Percentiles rank a stretch among this genome's conserved stretches.
Conservation (phyloP, 2,888 invertebrate species). For the Cosmia pyralina region DNA sequence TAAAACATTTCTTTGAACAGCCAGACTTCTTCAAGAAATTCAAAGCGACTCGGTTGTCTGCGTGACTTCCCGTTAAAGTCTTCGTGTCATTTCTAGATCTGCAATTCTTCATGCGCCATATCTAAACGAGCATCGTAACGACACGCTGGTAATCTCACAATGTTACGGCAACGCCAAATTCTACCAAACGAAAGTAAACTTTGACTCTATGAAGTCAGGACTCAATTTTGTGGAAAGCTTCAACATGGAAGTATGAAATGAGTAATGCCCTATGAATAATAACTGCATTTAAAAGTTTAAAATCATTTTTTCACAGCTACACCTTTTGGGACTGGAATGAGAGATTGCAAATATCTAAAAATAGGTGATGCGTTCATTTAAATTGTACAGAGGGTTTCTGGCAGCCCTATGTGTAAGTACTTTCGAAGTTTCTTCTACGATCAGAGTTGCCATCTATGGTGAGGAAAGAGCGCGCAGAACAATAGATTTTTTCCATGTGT, state of each 20-base stretch:
- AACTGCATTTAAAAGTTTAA: constrained; percentile 67
- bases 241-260: constrained; percentile 65
- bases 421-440: too few species aligned
- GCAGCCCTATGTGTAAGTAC: too few species aligned
- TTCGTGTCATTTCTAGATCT: constrained; percentile 81
- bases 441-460: too few species aligned
- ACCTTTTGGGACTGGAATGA: constrained; percentile 53
- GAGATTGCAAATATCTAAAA: constrained; percentile 33
- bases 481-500: too few species aligned
- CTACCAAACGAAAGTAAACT: constrained; percentile 69
- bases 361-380: constrained; percentile 10
- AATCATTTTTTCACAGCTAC: constrained; percentile 62
- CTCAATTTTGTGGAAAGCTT: constrained; percentile 51
- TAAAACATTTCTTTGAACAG: constrained; percentile 18
- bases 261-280: constrained; percentile 75
- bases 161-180: constrained; percentile 72
- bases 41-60: constrained; percentile 44
- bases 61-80: constrained; percentile 72
- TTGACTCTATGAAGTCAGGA: constrained; percentile 61
- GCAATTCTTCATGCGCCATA: constrained; percentile 87
- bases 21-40: constrained; percentile 36
- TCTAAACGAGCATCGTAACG: constrained; percentile 90
- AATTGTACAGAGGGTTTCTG: background rate
- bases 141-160: constrained; percentile 86
- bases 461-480: too few species aligned